Evolutionary conservation across 1,140 invertebrate genomes (phyloP), one percentile per base, ranked within the genome.

Genomic region (Nylanderia fulva): DNA sequence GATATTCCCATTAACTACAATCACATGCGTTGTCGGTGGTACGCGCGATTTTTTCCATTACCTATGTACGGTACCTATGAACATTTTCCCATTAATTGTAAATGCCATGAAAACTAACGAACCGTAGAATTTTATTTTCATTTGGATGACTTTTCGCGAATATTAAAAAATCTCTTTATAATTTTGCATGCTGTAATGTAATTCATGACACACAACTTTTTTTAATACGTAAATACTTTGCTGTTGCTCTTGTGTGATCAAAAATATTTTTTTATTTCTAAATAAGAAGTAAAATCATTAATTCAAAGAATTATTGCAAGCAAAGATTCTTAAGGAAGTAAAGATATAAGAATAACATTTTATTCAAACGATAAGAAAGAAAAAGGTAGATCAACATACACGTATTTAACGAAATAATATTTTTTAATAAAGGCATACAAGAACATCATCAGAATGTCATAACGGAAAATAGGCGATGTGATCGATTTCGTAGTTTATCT

Each of bases 1-100:
- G 86, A 84, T 42, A 69, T 56, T 64, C 75, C 86, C 84, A 87
- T 88, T 88, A 88, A 80, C 66, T 79, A 71, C 66, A 69, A 39
- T 85, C 61, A 36, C 82, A 79, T 56, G 48, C 82, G 33, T 36
- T 74, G 29, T 58, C 68, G 56, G 68, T 48, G 24, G 39, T 68
- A 63, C 54, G 24, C 66, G 42, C 48, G 42, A 60, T 60, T 64
- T 64, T 66, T 77, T 80, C 52, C 77, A 58, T 80, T 80, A 80
- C 11, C 77, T 80, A 80, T 71, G 77, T 69, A 33, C 64, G 18
- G 64, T 80, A 80, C 7, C 77, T 80, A 80, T 71, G 77, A 80
- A 33, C 64, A 56, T 80, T 68, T 69, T 45, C 42, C 61, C 42
- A 82, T 88, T 88, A 88, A 80, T 85, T 85, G 86, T 58, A 85